A percentile compares a stretch with the other conserved stretches of the same genome.
Evolutionary conservation across 2,888 invertebrate species (phyloP).

Genomic region (Archaeoteleia sp.): DNA sequence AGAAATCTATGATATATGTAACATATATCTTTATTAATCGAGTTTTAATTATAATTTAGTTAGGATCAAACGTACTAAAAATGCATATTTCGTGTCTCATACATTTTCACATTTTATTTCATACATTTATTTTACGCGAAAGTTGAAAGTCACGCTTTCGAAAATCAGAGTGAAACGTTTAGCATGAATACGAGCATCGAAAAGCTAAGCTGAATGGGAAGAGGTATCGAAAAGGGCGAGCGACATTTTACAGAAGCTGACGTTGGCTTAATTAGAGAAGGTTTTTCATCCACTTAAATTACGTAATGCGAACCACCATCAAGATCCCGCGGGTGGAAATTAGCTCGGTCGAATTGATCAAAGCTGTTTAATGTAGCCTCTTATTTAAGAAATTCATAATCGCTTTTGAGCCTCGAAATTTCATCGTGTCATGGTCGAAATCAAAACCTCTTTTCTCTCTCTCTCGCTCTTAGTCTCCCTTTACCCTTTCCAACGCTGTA

Average conservation of each 20-base stretch:
- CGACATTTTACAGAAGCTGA: slow-evolving; percentile 62
- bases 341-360: slow-evolving; percentile 70
- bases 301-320: slow-evolving; percentile 66
- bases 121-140: not conserved
- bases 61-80: no score
- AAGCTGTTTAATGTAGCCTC: slow-evolving; percentile 72
- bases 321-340: slow-evolving; percentile 62
- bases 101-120: not conserved
- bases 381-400: slow-evolving; percentile 73
- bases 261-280: slow-evolving; percentile 71
- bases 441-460: slow-evolving; percentile 40
- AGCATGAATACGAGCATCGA: slow-evolving; percentile 14
- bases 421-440: slow-evolving; percentile 40
- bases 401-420: slow-evolving; percentile 62
- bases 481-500: not conserved
- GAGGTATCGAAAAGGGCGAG: slow-evolving; percentile 64
- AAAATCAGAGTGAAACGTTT: slow-evolving; percentile 1
- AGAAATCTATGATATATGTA: no score
- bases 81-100: no score
- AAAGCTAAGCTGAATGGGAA: slow-evolving; percentile 34
- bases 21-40: no score
- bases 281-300: slow-evolving; percentile 72
- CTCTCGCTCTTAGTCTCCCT: no score
- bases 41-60: no score
- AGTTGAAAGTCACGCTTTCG: slow-evolving; percentile 10